Conservation (phyloP, 2,888 invertebrate genomes). For the Anticlea derivata region DNA sequence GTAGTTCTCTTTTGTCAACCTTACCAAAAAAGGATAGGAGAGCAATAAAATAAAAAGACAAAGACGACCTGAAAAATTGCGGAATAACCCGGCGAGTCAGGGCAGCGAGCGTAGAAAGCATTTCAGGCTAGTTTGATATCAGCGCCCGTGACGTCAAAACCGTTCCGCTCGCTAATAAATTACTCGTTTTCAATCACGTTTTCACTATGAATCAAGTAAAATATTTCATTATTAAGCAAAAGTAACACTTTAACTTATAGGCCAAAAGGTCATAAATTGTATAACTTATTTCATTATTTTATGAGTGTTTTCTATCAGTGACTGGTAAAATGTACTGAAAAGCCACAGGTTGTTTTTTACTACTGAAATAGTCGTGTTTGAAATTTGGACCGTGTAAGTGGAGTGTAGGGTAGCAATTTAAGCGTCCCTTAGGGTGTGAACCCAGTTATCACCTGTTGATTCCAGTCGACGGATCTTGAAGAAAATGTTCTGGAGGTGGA, state of each 20-base stretch:
- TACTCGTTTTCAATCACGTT: conserved; percentile 48
- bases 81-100: conserved; percentile 69
- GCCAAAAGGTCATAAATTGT: neutral
- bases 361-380: conserved; percentile 49
- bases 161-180: conserved; percentile 54
- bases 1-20: no score
- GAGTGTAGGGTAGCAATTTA: conserved; percentile 61
- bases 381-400: conserved; percentile 61
- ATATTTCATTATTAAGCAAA: neutral
- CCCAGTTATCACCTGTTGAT: conserved; percentile 79
- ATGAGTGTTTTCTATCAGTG: neutral
- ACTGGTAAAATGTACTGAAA: conserved; percentile 25
- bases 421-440: conserved; percentile 58
- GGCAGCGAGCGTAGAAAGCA: conserved; percentile 77
- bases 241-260: neutral
- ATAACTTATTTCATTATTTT: neutral
- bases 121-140: conserved; percentile 81
- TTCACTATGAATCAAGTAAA: conserved; percentile 15
- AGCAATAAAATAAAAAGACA: conserved; percentile 8
- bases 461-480: conserved; percentile 60
- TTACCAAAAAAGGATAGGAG: neutral
- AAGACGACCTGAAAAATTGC: conserved; percentile 44
- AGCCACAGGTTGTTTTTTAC: conserved; percentile 73
- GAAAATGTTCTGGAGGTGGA: conserved; percentile 75
- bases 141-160: conserved; percentile 76